phyloP scores from a whole-genome alignment of 2,113 vertebrate genomes.

The Pituophis catenifer region DNA sequence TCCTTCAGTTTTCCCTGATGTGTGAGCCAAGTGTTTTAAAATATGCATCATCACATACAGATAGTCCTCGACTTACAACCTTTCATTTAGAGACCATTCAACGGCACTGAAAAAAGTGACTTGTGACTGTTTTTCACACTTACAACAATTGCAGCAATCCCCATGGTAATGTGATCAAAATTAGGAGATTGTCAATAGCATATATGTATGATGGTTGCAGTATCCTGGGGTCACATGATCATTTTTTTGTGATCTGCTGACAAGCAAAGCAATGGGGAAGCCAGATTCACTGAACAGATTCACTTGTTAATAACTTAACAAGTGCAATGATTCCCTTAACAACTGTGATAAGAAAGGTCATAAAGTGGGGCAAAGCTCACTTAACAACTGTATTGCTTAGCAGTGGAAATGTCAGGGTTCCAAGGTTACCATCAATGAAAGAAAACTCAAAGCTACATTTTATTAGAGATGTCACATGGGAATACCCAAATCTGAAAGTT shows the following conservation, averaged over 20 bases:
- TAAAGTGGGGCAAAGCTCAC: neutral
- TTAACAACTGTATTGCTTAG: neutral
- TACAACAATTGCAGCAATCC: neutral
- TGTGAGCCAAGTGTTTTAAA: neutral
- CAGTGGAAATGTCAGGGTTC: neutral
- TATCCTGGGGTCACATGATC: neutral
- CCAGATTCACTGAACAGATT: neutral
- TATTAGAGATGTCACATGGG: too few relatives aligned
- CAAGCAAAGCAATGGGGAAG: neutral
- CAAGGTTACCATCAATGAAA: too few relatives aligned
- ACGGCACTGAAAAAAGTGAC: neutral
- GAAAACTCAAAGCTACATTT: too few relatives aligned
- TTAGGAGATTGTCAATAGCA: neutral
- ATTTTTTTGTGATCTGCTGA: neutral
- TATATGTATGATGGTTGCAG: neutral
- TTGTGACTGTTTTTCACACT: neutral
- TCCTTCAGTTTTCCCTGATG: neutral
- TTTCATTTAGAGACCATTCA: neutral
- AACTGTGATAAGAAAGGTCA: neutral
- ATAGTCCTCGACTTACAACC: too few relatives aligned
- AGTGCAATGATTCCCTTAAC: neutral
- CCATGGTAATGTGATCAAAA: neutral
- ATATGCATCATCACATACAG: neutral
- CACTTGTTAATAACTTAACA: neutral
- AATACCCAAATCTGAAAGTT: too few relatives aligned